Evolutionary conservation across 2,888 invertebrate species (phyloP), one percentile per base, ranked within the genome.

Genomic region (Pammene fasciana): DNA sequence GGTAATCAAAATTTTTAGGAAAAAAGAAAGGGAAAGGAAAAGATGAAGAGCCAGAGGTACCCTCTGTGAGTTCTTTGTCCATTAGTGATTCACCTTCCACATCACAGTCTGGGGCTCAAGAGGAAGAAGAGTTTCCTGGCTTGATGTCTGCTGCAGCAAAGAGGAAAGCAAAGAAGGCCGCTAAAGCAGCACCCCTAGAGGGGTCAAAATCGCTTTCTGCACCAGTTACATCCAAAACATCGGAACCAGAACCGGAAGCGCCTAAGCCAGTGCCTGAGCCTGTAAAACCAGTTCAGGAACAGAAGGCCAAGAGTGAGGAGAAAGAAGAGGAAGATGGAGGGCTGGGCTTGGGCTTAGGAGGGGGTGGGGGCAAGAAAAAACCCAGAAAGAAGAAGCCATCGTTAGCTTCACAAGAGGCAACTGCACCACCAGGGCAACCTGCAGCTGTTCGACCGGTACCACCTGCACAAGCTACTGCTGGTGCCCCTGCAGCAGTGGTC

Each of bases 361-460:
- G 78, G 4, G n/a, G 79, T 26, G 57, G 66, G 11, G 70, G 66
- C 68, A 83, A 65, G 72, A 77, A 67, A 59, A 77, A 75, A 11
- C 71, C 73, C 55, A 74, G 79, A 64, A 82, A 76, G 54, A 83
- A 83, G 61, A 82, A 84, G 65, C 65, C 61, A 8, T 62, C 62
- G 7, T 41, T 62, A 18, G 62, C 62, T 14, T 41, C 52, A n/a
- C 76, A 73, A 60, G 77, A 76, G 68, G 75, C 57, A 56, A 74
- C 54, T 61, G 56, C 38, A 14, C 65, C 68, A 54, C 34, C 60
- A 6, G 70, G 71, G 65, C 59, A 68, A 57, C 18, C 64, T 52
- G 62, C 70, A 64, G 38, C 72, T 61, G 38, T 10, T 10, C 54
- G 52, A 65, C 56, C 45, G 7, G 14, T 62, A 18, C 14, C 55